Base-by-base conservation (phyloP, 2,888 invertebrate species). In the Leucophora obtusa region DNA sequence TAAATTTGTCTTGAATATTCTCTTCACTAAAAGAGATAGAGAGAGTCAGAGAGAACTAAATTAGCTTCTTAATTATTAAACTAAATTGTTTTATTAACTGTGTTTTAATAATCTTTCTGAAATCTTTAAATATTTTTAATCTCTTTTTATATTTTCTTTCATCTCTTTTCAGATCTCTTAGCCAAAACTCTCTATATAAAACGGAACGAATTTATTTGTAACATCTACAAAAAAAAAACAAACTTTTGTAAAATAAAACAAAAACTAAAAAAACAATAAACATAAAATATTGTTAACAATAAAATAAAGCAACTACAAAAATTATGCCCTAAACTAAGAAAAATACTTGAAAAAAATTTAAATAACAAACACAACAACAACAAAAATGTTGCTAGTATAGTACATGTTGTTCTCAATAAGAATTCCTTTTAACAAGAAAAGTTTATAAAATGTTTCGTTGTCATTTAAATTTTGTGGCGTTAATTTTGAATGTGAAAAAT, bases 401-500 rank as follows among this genome's bases (percentile, higher is more conserved):
- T 53, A 21, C n/a, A 47, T 50, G 62, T 28, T 62, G 62, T 50
- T 38, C 63, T 38, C 66, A 17, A 73, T 51, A 69, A 65, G 2
- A 59, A 51, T 69, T 63, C 14, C 21, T 68, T 54, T 50, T 28
- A 35, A 66, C 33, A 76, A 56, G 21, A 66, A 78, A 78, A 80
- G 18, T 66, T 74, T 68, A 69, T 82, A 85, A 85, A 85, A 85
- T 85, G 85, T 84, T 84, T 84, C 84, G 84, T 82, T 82, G 84
- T 83, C 84, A 84, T 81, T 62, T 81, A 73, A 83, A 83, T 83
- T 83, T 85, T 74, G 83, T 85, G 72, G 83, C 82, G 82, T 83
- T 86, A 82, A 84, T 85, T 83, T 84, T 86, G 68, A 85, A 85
- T 83, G 85, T 85, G 18, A 86, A 85, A 83, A 82, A 84, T 84